These are phyloP conservation scores for Meles meles DNA, from an alignment of 2,113 vertebrate species.

Conservation along the genomic window DNA sequence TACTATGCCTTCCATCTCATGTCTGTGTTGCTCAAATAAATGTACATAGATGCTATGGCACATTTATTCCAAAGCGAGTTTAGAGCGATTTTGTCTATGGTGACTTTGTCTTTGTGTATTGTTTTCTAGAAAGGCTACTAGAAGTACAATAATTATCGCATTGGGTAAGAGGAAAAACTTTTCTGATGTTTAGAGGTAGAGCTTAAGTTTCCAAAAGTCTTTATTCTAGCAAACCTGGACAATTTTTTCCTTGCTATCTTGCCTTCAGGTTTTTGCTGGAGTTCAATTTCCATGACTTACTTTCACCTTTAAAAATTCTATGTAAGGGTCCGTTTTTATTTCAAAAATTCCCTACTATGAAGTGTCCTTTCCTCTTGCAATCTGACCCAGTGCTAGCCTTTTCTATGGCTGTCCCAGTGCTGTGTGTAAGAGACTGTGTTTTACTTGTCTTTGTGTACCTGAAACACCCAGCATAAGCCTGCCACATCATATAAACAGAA, in stretches of 20 bases:
- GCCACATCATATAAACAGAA: not conserved
- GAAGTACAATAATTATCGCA: not conserved
- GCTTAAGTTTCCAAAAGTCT: not conserved
- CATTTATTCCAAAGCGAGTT: not conserved
- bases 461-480: not conserved
- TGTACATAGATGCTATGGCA: not conserved
- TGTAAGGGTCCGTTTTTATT: not conserved
- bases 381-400: not conserved
- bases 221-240: not conserved
- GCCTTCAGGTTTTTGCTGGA: not conserved
- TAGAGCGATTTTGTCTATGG: not conserved
- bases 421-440: not conserved
- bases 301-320: not conserved
- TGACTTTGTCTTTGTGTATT: not conserved
- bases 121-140: not conserved
- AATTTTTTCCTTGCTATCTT: not conserved
- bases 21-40: not conserved
- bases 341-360: not conserved
- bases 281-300: not conserved
- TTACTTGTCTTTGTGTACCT: not conserved
- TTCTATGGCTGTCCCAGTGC: not conserved
- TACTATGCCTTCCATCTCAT: not conserved
- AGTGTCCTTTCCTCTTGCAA: not conserved
- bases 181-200: not conserved
- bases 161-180: too few species aligned